Base-by-base conservation (phyloP, 2,113 vertebrate genomes). In the Cheirogaleus medius region DNA sequence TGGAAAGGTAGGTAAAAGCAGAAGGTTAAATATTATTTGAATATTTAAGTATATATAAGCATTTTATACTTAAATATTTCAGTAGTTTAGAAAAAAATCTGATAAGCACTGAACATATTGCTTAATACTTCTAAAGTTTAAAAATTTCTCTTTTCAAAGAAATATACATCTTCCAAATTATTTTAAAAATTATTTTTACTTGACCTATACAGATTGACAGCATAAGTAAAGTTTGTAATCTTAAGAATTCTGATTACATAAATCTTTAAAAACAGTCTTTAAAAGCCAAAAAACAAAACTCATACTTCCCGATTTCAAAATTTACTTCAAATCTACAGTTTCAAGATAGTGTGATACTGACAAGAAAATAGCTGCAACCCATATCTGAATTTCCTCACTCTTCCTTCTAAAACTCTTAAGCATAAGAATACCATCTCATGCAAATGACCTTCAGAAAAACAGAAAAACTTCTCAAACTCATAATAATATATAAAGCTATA, bases 71-170 rank as follows among this genome's bases (percentile, higher is more conserved):
- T 54, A 18, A 54, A 54, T 54, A 54, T 54, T 54, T 78, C 8
- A 37, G 20, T 58, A 74, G 91, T 2, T 92, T 81, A 91, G 64
- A 92, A 94, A 60, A 69, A 37, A 69, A 47, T 87, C 29, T 96
- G 92, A 95, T 90, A 52, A 85, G 82, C 1, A 0, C 25, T 21
- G 7, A 96, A 34, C 8, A 47, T 23, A 42, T 7, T 92, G 18
- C 6, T 87, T 93, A 13, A 92, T 92, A 76, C 87, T 90, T 66
- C 97, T 44, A 80, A 93, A 32, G 23, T 18, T 97, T 97, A 88
- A 88, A 90, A 25, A 2, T 56, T 63, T 63, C 58, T 98, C 87
- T 90, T 69, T 4, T 47, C 83, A 86, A 97, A 85, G 77, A 66
- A 95, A 87, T 88, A 86, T 29, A 52, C 21, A 84, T 96, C 42